phyloP scores from a whole-genome alignment of 2,113 vertebrate genomes.

The Platanista minor region DNA sequence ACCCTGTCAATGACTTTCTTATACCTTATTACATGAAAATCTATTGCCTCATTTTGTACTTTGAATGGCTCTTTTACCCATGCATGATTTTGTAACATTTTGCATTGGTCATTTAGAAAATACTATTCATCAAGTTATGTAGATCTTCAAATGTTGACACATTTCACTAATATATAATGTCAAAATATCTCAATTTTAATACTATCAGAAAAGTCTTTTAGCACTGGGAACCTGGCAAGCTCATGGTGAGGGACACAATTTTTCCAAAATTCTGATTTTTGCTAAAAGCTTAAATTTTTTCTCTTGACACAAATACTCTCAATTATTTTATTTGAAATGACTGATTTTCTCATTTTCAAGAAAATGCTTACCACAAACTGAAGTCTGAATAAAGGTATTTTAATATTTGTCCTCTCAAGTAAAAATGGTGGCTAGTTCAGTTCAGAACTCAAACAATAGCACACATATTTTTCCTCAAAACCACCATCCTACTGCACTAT shows the following conservation, averaged over 20 bases:
- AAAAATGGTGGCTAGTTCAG: not conserved
- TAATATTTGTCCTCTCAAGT: not conserved
- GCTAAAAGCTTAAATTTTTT: not conserved
- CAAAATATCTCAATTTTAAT: not conserved
- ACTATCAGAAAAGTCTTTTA: not conserved
- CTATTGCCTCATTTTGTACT: not conserved
- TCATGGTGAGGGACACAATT: not conserved
- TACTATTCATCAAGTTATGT: not conserved
- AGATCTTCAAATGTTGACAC: not conserved
- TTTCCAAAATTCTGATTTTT: constrained; percentile 11
- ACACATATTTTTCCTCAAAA: not conserved
- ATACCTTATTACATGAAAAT: not conserved
- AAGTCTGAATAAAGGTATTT: not conserved
- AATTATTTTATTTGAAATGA: not conserved
- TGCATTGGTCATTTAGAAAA: not conserved
- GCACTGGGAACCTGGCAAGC: not conserved
- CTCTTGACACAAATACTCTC: not conserved
- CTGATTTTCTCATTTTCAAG: not conserved
- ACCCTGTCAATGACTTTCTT: not conserved
- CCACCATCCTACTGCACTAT: not conserved
- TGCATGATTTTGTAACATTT: not conserved
- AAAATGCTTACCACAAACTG: not conserved
- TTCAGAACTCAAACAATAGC: not conserved
- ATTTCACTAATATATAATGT: not conserved
- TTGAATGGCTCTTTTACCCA: not conserved